Conservation (phyloP, 2,113 vertebrate genomes). For the Ciconia stormi region DNA sequence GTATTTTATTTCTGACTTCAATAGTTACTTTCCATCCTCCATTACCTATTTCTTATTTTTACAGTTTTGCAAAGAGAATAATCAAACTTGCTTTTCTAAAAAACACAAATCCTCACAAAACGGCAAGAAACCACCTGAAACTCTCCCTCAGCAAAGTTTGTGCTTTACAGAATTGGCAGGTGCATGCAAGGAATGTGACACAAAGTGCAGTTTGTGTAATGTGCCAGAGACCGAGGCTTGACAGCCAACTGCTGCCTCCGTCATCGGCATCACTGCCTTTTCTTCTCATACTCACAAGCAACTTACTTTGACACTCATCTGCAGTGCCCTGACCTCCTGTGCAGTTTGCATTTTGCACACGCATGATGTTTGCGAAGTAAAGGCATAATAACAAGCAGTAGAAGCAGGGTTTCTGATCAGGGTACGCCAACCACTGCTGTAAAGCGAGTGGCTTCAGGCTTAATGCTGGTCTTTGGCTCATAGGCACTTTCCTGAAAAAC, state of each 20-base stretch:
- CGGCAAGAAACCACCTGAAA: not conserved
- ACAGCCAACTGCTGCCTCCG: not conserved
- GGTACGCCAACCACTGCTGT: not conserved
- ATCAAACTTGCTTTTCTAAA: not conserved
- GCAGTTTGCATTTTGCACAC: not conserved
- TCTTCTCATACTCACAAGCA: not conserved
- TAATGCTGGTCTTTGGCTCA: not conserved
- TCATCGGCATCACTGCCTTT: accelerated
- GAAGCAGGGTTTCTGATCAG: not conserved
- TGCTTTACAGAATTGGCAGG: not conserved
- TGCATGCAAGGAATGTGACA: not conserved
- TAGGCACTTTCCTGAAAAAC: accelerated
- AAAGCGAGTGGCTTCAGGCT: not conserved
- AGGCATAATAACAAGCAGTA: not conserved
- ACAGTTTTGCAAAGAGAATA: not conserved
- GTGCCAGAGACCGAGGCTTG: not conserved
- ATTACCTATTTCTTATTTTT: not conserved
- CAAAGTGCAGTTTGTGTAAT: not conserved
- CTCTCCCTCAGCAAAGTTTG: not conserved
- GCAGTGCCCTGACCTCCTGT: not conserved
- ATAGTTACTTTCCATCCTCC: not conserved
- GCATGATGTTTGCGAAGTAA: not conserved
- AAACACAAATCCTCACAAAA: not conserved
- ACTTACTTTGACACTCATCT: not conserved
- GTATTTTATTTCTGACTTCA: not conserved